Evolutionary conservation across 2,888 invertebrate species (phyloP), one percentile per base, ranked within the genome.

Genomic region (Cataglyphis rosenhaueri): DNA sequence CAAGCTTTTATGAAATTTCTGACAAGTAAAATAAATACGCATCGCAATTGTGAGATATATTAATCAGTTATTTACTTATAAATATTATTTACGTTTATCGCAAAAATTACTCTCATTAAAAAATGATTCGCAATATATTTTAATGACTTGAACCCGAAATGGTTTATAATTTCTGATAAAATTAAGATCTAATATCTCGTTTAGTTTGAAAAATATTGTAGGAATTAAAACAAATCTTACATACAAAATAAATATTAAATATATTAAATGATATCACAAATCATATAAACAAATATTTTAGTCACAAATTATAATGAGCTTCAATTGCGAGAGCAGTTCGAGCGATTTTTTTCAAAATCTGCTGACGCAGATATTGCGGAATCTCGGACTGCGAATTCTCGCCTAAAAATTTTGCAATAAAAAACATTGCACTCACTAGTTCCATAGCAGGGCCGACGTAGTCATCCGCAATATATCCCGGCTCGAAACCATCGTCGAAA

Each of bases 371-470:
- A 48, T 32, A 32, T 61, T 59, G 21, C 21, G 35, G 61, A 79
- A 71, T 4, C 1, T 15, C 25, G 18, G 15, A 21, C 4, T 32
- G 32, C 32, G 32, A 32, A 61, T 21, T 62, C 48, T 74, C 5
- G 48, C 5, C 10, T 52, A 38, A 52, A 62, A 18, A 52, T n/a
- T 12, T 35, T 62, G n/a, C 5, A 35, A 57, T 12, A 65, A 48
- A 82, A 52, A 75, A 38, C 9, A 3, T 10, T 52, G 48, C 18
- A 75, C 89, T 86, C 78, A 94, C 94, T 83, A 94, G 79, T 87
- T 94, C 91, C 94, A 94, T 93, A 1, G 94, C 92, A 3, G 92
- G 93, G n/a, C 94, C 94, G 41, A 93, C 93, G 65, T 92, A 93
- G 70, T 94, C 94, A 48, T 94, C 91, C 15, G 86, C 89, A 21